Conservation (phyloP, 2,888 invertebrate genomes). For the Melinaea marsaeus region DNA sequence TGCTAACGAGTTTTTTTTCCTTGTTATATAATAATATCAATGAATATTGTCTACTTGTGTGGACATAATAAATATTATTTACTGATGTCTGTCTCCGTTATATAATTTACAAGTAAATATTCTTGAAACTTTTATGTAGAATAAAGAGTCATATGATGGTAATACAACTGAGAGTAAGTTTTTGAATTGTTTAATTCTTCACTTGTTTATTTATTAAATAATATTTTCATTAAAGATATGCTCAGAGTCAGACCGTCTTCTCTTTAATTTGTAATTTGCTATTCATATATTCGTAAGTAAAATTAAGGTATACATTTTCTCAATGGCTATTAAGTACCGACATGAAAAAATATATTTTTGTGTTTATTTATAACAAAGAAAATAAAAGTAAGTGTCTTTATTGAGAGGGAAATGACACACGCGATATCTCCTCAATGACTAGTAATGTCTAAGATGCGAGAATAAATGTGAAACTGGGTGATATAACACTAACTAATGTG, state of each 20-base stretch:
- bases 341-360: not conserved
- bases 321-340: too few species aligned
- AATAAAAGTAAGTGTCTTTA: conserved; percentile 40
- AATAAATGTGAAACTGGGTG: conserved; percentile 14
- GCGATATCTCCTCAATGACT: conserved; percentile 25
- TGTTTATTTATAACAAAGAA: conserved; percentile 30
- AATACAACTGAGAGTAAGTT: not conserved
- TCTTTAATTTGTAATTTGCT: not conserved
- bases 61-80: conserved; percentile 1
- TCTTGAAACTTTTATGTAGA: conserved; percentile 4
- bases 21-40: conserved; percentile 7
- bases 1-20: conserved; percentile 3
- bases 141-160: conserved; percentile 3
- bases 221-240: not conserved
- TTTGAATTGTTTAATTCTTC: not conserved
- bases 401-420: conserved; percentile 41
- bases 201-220: not conserved
- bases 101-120: conserved; percentile 1
- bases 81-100: not conserved
- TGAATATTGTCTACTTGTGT: conserved; percentile 1
- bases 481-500: conserved; percentile 1
- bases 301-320: not conserved
- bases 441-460: conserved; percentile 5
- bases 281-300: conserved; percentile 3
- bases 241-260: not conserved